Percentiles rank a stretch among this genome's conserved stretches.
Conservation (phyloP, 2,113 vertebrate species). For the Emydocephalus ijimae region DNA sequence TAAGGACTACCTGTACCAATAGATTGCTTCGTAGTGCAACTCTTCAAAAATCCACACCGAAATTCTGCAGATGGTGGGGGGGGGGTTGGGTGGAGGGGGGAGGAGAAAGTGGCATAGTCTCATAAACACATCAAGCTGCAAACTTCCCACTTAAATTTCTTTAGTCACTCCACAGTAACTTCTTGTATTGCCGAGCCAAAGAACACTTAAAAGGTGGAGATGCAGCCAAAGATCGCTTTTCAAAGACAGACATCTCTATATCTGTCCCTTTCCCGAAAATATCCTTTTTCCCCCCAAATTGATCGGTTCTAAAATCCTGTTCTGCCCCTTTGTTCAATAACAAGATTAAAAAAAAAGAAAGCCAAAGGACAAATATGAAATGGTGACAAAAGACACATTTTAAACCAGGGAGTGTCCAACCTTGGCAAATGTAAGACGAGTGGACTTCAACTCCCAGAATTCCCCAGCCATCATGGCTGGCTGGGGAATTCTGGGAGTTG, state of each 20-base stretch:
- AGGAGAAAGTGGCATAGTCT: background rate
- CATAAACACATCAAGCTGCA: background rate
- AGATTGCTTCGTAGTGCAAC: background rate
- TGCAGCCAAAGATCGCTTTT: background rate
- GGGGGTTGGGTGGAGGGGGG: too few species aligned
- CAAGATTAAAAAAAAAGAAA: background rate
- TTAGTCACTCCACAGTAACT: background rate
- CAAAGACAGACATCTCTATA: background rate
- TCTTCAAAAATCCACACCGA: background rate
- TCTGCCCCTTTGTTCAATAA: background rate
- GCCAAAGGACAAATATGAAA: background rate
- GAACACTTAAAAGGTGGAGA: background rate
- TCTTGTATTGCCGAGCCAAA: background rate
- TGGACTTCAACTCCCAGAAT: background rate
- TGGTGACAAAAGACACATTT: background rate
- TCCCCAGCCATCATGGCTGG: background rate
- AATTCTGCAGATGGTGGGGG: background rate
- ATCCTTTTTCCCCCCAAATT: accelerated
- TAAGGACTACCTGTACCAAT: background rate
- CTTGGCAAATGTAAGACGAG: background rate
- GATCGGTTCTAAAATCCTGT: background rate
- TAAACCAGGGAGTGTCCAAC: background rate
- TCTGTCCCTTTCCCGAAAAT: background rate
- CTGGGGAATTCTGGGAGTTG: background rate
- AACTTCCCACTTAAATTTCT: background rate